phyloP scores from a whole-genome alignment of 2,888 invertebrate genomes.

The Epistrophe eligans region DNA sequence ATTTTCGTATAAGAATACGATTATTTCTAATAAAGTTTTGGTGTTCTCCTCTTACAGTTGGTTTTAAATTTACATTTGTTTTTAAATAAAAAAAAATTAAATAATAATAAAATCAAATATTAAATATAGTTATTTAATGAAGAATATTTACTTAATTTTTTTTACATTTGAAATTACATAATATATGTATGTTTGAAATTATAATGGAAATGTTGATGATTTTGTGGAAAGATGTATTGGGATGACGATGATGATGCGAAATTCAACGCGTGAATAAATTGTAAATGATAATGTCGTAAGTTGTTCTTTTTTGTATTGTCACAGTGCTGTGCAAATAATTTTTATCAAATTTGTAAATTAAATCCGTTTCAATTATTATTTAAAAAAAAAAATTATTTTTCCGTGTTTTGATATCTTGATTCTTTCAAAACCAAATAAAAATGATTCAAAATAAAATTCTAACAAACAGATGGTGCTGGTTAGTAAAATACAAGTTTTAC shows the following conservation, averaged over 20 bases:
- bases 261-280: conserved; percentile 10
- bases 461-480: too few species aligned
- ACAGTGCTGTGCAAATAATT: background rate
- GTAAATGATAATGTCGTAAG: background rate
- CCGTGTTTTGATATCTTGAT: too few species aligned
- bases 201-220: conserved; percentile 56
- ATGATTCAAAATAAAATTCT: too few species aligned
- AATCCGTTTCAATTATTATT: too few species aligned
- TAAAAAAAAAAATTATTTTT: too few species aligned
- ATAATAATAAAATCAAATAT: background rate
- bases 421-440: too few species aligned
- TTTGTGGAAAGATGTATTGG: conserved; percentile 66
- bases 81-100: conserved; percentile 3
- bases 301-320: background rate
- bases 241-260: conserved; percentile 37
- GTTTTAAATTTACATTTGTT: conserved; percentile 77
- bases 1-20: conserved; percentile 32
- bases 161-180: background rate
- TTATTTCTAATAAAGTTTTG: conserved; percentile 59
- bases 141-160: background rate
- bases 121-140: background rate
- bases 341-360: background rate
- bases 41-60: conserved; percentile 75
- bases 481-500: too few species aligned
- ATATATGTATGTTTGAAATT: conserved; percentile 11